Evolutionary conservation across 1,140 invertebrate genomes (phyloP).

Genomic region (Trichoplusia ni): DNA sequence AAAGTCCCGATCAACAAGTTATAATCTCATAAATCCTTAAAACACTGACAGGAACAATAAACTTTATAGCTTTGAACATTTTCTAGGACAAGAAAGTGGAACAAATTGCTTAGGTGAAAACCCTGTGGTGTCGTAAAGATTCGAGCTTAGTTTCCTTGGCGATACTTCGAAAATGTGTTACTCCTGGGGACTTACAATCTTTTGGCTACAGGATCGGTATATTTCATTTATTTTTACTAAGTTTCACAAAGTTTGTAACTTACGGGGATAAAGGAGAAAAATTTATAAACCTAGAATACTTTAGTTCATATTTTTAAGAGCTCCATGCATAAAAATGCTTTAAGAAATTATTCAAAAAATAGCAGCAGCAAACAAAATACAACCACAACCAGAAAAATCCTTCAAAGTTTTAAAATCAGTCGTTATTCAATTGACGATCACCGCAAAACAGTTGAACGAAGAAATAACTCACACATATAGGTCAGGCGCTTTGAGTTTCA

Average conservation of each 20-base stretch:
- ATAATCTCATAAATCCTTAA: slow-evolving; percentile 39
- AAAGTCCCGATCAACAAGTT: slow-evolving; percentile 28
- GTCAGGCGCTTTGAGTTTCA: background rate
- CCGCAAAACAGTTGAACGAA: background rate
- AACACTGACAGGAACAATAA: slow-evolving; percentile 40
- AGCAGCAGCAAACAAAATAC: background rate
- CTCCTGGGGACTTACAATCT: slow-evolving; percentile 31
- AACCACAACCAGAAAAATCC: too few relatives aligned
- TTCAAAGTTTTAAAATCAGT: too few relatives aligned
- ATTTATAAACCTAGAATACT: too few relatives aligned
- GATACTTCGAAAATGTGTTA: slow-evolving; percentile 42
- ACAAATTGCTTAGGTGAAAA: slow-evolving; percentile 47
- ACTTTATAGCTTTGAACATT: slow-evolving; percentile 45
- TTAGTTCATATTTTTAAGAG: too few relatives aligned
- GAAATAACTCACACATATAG: too few relatives aligned
- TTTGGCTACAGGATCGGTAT: background rate
- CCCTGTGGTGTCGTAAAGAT: slow-evolving; percentile 48
- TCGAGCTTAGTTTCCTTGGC: slow-evolving; percentile 40
- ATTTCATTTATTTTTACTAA: background rate
- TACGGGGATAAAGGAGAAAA: too few relatives aligned
- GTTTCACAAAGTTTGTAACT: background rate
- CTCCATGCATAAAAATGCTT: too few relatives aligned
- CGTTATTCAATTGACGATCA: too few relatives aligned
- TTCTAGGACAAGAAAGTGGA: slow-evolving; percentile 47
- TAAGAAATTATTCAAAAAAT: too few relatives aligned